These are phyloP conservation scores for Calephelis virginiensis DNA, from an alignment of 1,140 invertebrate species.

Conservation along the genomic window DNA sequence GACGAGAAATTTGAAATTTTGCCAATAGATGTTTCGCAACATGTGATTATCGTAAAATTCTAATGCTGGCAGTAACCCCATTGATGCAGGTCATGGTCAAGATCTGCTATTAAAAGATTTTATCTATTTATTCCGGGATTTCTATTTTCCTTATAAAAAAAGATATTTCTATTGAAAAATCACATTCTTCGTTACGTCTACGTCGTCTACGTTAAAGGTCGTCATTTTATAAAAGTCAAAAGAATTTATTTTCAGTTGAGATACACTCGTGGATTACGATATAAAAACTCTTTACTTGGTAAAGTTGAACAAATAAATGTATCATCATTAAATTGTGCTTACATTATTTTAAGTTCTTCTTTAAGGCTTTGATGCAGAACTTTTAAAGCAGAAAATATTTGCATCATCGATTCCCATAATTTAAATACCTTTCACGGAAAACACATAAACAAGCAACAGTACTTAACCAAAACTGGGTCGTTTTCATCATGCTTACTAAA, in stretches of 20 bases:
- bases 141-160: background rate
- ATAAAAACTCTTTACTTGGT: no score
- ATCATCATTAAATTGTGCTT: no score
- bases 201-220: no score
- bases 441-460: constrained; percentile 3
- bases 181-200: no score
- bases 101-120: constrained; percentile 46
- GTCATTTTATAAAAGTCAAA: no score
- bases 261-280: no score
- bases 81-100: constrained; percentile 62
- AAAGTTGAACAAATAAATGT: no score
- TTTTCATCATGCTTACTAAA: constrained; percentile 13
- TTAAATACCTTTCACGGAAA: background rate
- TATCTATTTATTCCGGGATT: background rate
- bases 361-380: no score
- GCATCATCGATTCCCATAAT: background rate
- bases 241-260: no score
- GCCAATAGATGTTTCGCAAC: constrained; percentile 67
- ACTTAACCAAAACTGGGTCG: constrained; percentile 4
- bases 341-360: no score
- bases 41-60: constrained; percentile 70
- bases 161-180: background rate
- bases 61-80: constrained; percentile 62
- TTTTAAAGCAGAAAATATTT: no score
- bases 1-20: constrained; percentile 72